Conservation (phyloP, 2,113 vertebrate genomes). For the Mesembrinibis cayennensis region DNA sequence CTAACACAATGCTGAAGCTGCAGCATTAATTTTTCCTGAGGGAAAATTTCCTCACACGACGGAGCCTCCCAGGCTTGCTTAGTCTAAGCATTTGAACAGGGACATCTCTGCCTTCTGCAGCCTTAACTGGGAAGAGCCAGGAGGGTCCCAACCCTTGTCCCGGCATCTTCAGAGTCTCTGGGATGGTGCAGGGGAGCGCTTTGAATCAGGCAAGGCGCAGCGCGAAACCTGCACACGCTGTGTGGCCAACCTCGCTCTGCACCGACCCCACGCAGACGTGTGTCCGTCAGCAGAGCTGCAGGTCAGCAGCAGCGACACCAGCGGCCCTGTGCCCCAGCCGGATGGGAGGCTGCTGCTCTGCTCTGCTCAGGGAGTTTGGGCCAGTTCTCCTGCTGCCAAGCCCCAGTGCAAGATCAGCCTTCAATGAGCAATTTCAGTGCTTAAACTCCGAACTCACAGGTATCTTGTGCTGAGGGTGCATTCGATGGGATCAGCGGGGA, state of each 20-base stretch:
- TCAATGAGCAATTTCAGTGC: rapidly evolving
- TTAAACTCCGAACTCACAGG: not conserved
- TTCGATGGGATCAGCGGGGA: not conserved
- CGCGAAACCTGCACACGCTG: not conserved
- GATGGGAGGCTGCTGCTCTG: not conserved
- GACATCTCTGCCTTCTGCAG: not conserved
- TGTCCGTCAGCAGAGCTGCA: not conserved
- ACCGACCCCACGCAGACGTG: not conserved
- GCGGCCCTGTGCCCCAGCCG: not conserved
- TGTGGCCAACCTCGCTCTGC: too few relatives aligned
- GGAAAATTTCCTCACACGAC: too few relatives aligned
- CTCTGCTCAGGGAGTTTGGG: not conserved
- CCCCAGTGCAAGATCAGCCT: not conserved
- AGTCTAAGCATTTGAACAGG: too few relatives aligned
- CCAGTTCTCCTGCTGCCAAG: not conserved
- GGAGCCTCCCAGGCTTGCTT: not conserved
- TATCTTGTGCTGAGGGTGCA: not conserved
- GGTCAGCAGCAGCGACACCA: not conserved
- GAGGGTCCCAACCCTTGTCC: not conserved
- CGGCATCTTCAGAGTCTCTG: not conserved
- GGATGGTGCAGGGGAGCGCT: not conserved
- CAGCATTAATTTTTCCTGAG: not conserved
- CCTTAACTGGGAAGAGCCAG: not conserved
- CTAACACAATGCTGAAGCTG: not conserved
- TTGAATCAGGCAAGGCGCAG: not conserved